Percentiles rank a stretch among this genome's conserved stretches.
Conservation (phyloP, 2,888 invertebrate species). For the Plemyria rubiginata region DNA sequence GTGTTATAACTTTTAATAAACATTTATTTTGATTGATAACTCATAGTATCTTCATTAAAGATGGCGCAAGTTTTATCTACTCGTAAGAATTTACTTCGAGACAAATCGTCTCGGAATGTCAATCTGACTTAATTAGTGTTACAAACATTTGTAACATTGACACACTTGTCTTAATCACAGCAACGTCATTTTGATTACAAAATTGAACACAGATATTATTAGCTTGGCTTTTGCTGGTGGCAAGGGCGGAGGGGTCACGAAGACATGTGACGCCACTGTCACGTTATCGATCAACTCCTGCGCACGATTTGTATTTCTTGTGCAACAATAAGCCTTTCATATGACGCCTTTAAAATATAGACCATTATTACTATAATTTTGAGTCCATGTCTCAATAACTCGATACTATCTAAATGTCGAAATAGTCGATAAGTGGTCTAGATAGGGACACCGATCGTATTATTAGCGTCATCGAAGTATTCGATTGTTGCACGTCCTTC, state of each 20-base stretch:
- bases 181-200: constrained; percentile 34
- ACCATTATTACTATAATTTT: constrained; percentile 58
- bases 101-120: constrained; percentile 33
- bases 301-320: constrained; percentile 62
- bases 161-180: constrained; percentile 33
- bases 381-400: constrained; percentile 68
- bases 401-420: constrained; percentile 65
- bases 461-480: constrained; percentile 47
- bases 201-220: constrained; percentile 36
- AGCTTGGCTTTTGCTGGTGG: constrained; percentile 25
- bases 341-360: constrained; percentile 48
- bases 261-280: constrained; percentile 64
- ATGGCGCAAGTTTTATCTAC: constrained; percentile 37
- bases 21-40: constrained; percentile 1
- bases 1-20: background rate
- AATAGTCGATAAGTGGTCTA: constrained; percentile 68
- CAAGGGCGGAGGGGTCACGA: constrained; percentile 74
- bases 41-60: constrained; percentile 15
- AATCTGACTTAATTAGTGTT: constrained; percentile 37
- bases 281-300: constrained; percentile 63
- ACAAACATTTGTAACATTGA: constrained; percentile 43
- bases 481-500: constrained; percentile 48
- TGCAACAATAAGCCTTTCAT: constrained; percentile 56
- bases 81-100: constrained; percentile 31
- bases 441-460: constrained; percentile 62